Percentiles rank a stretch among this genome's conserved stretches.
These are phyloP conservation scores for Pseudoatta argentina DNA, from an alignment of 1,140 invertebrate species.

Conservation along the genomic window DNA sequence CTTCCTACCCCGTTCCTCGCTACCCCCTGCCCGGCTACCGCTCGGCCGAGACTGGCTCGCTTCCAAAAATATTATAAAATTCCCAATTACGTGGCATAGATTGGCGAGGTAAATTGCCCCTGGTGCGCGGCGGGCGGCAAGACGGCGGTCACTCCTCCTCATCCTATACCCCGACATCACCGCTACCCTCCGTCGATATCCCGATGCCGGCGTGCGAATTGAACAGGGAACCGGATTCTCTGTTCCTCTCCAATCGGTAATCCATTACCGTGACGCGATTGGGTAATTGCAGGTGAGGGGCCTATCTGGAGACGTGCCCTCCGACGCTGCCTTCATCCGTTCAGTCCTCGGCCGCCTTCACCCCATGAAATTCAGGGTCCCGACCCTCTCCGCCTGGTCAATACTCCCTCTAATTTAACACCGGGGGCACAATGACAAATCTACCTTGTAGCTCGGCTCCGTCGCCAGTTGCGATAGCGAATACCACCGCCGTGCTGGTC, in stretches of 20 bases:
- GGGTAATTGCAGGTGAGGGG: slow-evolving; percentile 84
- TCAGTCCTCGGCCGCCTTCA: slow-evolving; percentile 59
- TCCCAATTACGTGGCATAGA: slow-evolving; percentile 85
- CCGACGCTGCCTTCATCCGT: slow-evolving; percentile 63
- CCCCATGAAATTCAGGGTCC: slow-evolving; percentile 8
- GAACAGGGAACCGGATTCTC: slow-evolving; percentile 71
- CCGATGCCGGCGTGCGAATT: slow-evolving; percentile 66
- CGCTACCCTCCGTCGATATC: slow-evolving; percentile 59
- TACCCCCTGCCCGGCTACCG: slow-evolving; percentile 53
- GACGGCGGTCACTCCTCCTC: slow-evolving; percentile 70
- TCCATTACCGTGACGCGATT: slow-evolving; percentile 84
- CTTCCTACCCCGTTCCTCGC: slow-evolving; percentile 13
- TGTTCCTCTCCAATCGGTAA: slow-evolving; percentile 81
- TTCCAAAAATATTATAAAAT: slow-evolving; percentile 86
- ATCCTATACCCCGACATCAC: slow-evolving; percentile 68
- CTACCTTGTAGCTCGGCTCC: slow-evolving; percentile 76
- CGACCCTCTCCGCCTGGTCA: slow-evolving; percentile 80
- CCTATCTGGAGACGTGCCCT: slow-evolving; percentile 80
- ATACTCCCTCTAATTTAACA: slow-evolving; percentile 85
- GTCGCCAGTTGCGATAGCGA: slow-evolving; percentile 55
- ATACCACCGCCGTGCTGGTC: slow-evolving; percentile 40
- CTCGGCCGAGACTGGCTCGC: slow-evolving; percentile 80
- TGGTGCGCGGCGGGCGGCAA: slow-evolving; percentile 67
- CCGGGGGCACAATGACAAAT: slow-evolving; percentile 83
- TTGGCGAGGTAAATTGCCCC: slow-evolving; percentile 84